These are phyloP conservation scores for Cisticola juncidis DNA, from an alignment of 2,113 vertebrate species.

Conservation along the genomic window DNA sequence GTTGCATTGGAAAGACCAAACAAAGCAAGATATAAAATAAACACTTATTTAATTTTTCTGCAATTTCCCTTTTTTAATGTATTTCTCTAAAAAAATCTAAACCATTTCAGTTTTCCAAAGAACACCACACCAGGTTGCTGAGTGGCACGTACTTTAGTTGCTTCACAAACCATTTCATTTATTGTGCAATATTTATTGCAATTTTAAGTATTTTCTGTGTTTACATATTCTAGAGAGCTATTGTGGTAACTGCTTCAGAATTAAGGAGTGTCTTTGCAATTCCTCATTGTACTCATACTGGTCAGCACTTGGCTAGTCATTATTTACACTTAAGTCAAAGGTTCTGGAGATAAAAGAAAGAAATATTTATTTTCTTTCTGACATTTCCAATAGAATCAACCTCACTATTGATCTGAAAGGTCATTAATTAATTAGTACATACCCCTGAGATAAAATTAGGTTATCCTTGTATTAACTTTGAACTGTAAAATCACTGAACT, in stretches of 20 bases:
- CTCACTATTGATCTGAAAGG: not conserved
- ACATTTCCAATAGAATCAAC: not conserved
- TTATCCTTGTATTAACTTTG: not conserved
- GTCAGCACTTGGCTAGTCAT: not conserved
- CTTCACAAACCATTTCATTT: not conserved
- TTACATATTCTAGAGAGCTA: not conserved
- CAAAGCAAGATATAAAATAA: not conserved
- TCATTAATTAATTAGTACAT: not conserved
- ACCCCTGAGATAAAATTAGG: not conserved
- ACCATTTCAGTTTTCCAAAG: not conserved
- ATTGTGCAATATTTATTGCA: not conserved
- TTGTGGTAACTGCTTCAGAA: not conserved
- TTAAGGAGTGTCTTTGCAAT: not conserved
- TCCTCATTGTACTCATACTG: not conserved
- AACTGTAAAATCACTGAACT: not conserved
- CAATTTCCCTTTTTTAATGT: accelerated
- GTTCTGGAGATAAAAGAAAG: not conserved
- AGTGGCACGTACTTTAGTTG: not conserved
- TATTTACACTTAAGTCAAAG: not conserved
- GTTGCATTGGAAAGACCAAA: not conserved
- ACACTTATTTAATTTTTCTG: not conserved
- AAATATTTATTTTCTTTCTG: not conserved
- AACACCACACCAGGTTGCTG: not conserved
- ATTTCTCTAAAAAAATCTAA: not conserved
- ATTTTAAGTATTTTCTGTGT: not conserved